Evolutionary conservation across 2,113 vertebrate species (phyloP), one percentile per base, ranked within the genome.

Genomic region (Conger conger): DNA sequence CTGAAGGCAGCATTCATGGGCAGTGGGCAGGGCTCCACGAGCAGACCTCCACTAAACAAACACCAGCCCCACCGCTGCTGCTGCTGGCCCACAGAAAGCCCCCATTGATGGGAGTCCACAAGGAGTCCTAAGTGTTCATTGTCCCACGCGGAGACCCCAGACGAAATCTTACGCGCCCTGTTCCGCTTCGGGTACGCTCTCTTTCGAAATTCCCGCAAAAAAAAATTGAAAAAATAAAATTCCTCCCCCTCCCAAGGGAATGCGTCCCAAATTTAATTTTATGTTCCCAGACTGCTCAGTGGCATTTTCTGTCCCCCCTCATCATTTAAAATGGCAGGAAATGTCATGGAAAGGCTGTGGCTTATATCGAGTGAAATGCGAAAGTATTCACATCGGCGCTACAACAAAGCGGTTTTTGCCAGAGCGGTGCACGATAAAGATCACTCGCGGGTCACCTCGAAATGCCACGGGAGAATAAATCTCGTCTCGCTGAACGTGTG

Each of bases 41-140:
- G 77, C 68, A 57, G 83, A 35, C 23, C 33, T 54, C 16, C 53
- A n/a, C 68, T 82, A 77, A 86, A 50, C 63, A 81, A 82, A 82
- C 80, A 33, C 33, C 18, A 13, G 35, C 81, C 63, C 36, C 57
- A 8, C 23, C 20, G 57, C 57, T 27, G 57, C 57, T 6, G 27
- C n/a, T n/a, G n/a, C n/a, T n/a, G 27, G 20, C n/a, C 30, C 4
- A 35, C 16, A 82, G 60, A 82, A 35, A 82, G 80, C 80, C 57
- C 60, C 57, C 81, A 82, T 82, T 82, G 81, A 82, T 8, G 33
- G 23, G 16, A n/a, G 1, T 37, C 15, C 40, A 86, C 84, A 86
- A 86, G 63, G 81, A 30, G n/a, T n/a, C 20, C 63, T 33, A 23
- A 77, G 60, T 86, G 84, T 86, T 82, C 33, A 57, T n/a, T 82